Conservation (phyloP, 64 coral and sea anemone species). For the Montipora capricornis region DNA sequence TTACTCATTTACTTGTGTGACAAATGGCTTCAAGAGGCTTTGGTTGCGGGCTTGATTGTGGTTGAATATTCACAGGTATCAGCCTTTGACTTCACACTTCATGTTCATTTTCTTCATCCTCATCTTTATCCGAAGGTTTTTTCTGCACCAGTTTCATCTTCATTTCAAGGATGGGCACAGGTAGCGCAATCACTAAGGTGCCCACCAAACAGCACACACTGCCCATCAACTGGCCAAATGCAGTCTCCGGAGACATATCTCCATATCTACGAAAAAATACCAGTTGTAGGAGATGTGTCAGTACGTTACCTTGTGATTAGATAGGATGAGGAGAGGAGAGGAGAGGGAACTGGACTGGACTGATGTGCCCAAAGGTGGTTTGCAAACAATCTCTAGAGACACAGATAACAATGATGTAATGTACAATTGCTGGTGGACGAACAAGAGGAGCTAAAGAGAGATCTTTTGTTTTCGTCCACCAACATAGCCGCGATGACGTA, state of each 20-base stretch:
- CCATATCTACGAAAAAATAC: conserved; percentile 74
- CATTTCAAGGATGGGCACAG: conserved; percentile 95
- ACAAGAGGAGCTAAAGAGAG: too few relatives aligned
- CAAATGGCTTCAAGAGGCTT: too few relatives aligned
- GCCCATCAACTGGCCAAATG: conserved; percentile 90
- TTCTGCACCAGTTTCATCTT: conserved; percentile 94
- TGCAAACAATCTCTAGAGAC: too few relatives aligned
- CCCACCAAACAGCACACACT: conserved; percentile 96
- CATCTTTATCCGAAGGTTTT: conserved; percentile 19
- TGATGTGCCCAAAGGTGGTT: too few relatives aligned
- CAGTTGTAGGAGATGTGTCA: neutral
- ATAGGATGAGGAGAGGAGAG: too few relatives aligned
- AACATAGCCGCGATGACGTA: too few relatives aligned
- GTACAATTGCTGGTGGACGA: too few relatives aligned
- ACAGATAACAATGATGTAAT: too few relatives aligned
- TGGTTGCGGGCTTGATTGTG: neutral
- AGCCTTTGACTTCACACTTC: neutral
- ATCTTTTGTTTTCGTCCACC: too few relatives aligned
- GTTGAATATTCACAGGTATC: neutral
- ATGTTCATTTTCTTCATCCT: conserved; percentile 40
- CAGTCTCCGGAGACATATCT: conserved; percentile 89
- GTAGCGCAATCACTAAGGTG: conserved; percentile 86
- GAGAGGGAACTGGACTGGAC: too few relatives aligned
- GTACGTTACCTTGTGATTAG: too few relatives aligned
- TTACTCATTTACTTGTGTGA: too few relatives aligned